Percentiles rank a stretch among this genome's conserved stretches.
Conservation (phyloP, 1,140 invertebrate species). For the Eciton burchellii region DNA sequence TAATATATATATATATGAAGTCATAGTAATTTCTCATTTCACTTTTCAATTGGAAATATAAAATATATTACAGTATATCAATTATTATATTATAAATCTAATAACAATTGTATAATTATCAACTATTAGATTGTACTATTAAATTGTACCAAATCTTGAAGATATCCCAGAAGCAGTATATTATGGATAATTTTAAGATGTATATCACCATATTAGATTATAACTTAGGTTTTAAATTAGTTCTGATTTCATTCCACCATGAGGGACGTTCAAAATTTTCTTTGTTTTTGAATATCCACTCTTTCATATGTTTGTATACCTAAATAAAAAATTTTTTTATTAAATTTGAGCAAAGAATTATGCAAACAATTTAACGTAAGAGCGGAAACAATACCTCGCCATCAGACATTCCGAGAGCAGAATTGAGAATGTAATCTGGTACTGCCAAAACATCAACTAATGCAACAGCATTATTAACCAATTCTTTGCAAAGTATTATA, state of each 20-base stretch:
- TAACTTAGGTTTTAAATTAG: slow-evolving; percentile 82
- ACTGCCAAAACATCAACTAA: slow-evolving; percentile 95
- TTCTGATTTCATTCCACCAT: slow-evolving; percentile 91
- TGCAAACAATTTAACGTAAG: slow-evolving; percentile 3
- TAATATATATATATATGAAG: too few relatives aligned
- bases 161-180: slow-evolving; percentile 4
- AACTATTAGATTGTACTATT: too few relatives aligned
- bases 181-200: slow-evolving; percentile 18
- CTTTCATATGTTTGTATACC: slow-evolving; percentile 94
- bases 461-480: slow-evolving; percentile 92
- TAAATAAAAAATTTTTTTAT: slow-evolving; percentile 79
- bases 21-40: too few relatives aligned
- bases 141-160: too few relatives aligned
- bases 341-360: slow-evolving; percentile 7
- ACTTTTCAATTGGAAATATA: too few relatives aligned
- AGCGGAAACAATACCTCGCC: slow-evolving; percentile 88
- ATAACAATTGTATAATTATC: too few relatives aligned
- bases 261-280: slow-evolving; percentile 90
- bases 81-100: too few relatives aligned
- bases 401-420: slow-evolving; percentile 93
- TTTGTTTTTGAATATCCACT: slow-evolving; percentile 89
- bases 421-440: slow-evolving; percentile 94
- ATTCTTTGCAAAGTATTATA: slow-evolving; percentile 88
- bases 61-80: too few relatives aligned
- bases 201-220: slow-evolving; percentile 63